phyloP scores from a whole-genome alignment of 1,140 invertebrate species.

The Drosophila aff. region DNA sequence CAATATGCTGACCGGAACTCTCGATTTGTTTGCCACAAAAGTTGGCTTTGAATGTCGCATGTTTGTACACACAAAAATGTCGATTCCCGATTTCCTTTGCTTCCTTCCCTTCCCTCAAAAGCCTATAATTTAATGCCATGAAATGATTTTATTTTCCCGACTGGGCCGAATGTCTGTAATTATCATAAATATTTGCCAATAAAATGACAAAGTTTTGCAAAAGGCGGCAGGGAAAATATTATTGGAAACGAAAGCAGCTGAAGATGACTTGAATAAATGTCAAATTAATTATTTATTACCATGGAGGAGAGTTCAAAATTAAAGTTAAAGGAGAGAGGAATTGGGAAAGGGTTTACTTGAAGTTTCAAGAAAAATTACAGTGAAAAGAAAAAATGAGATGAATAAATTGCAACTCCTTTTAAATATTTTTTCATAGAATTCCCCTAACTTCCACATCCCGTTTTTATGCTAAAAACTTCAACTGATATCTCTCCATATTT shows the following conservation, averaged over 20 bases:
- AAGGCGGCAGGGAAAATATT: constrained; percentile 25
- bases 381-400: no score
- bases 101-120: neutral
- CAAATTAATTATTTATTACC: neutral
- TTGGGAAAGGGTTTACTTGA: no score
- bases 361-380: neutral
- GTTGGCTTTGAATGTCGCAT: constrained; percentile 79
- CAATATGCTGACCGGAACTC: constrained; percentile 26
- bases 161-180: constrained; percentile 50
- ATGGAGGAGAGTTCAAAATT: no score
- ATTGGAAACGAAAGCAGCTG: constrained; percentile 1
- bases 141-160: constrained; percentile 70
- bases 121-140: constrained; percentile 35
- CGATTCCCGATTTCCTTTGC: constrained; percentile 41
- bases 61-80: constrained; percentile 71
- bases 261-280: constrained; percentile 8
- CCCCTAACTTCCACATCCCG: no score
- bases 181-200: constrained; percentile 74
- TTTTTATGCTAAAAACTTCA: neutral
- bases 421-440: neutral
- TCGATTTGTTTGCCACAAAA: constrained; percentile 77
- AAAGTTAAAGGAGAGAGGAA: neutral
- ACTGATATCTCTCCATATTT: constrained; percentile 9
- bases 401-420: no score
- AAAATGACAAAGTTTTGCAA: constrained; percentile 37